A percentile compares a stretch with the other conserved stretches of the same genome.
phyloP scores from a whole-genome alignment of 1,140 invertebrate genomes.

The Caenorhabditis elegans region WBcel235 BX284603.4:10228001-10228500 shows the following conservation, averaged over 20 bases:
- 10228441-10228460: background rate
- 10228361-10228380: background rate
- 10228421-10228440: background rate
- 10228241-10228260: background rate
- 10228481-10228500: background rate
- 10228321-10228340: background rate
- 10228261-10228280: background rate
- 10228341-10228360: background rate
- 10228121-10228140: too few relatives aligned
- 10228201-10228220: background rate
- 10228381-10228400: background rate
- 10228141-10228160: too few relatives aligned
- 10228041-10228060: too few relatives aligned
- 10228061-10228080: too few relatives aligned
- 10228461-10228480: background rate
- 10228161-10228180: too few relatives aligned
- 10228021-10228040: too few relatives aligned
- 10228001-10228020: too few relatives aligned
- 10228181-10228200: too few relatives aligned
- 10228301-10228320: too few relatives aligned
- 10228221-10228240: background rate
- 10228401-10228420: background rate
- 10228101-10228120: too few relatives aligned
- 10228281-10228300: background rate
- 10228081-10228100: too few relatives aligned